These are phyloP conservation scores for Drosophila kohkoa DNA, from an alignment of 1,140 invertebrate species.

Conservation along the genomic window DNA sequence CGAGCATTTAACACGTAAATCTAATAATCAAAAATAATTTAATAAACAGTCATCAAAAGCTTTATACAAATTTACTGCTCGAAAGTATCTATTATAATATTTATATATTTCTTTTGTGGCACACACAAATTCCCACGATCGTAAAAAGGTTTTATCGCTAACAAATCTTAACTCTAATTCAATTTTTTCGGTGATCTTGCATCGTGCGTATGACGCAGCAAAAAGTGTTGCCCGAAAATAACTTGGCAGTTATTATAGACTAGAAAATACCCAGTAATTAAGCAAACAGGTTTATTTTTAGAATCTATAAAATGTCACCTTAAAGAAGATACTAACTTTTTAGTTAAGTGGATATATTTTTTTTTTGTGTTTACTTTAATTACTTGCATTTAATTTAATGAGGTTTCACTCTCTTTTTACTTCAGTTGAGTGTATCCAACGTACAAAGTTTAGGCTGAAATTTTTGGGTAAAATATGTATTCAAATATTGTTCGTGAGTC, in stretches of 20 bases:
- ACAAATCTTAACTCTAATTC: constrained; percentile 4
- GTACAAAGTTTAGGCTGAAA: background rate
- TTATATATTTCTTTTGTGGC: background rate
- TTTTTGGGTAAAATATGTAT: background rate
- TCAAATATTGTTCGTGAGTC: constrained; percentile 1
- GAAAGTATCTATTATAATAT: background rate
- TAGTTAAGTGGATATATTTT: background rate
- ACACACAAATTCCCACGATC: constrained; percentile 44
- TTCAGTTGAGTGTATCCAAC: too few relatives aligned
- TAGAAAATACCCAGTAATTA: constrained; percentile 16
- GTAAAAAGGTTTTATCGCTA: constrained; percentile 17
- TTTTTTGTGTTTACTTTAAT: background rate
- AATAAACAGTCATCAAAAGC: constrained; percentile 1
- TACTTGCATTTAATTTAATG: background rate
- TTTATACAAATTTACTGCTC: background rate
- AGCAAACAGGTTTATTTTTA: too few relatives aligned
- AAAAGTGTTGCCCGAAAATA: background rate
- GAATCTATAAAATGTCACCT: too few relatives aligned
- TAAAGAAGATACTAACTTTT: background rate
- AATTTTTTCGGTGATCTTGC: background rate
- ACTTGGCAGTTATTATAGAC: background rate
- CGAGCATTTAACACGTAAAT: background rate
- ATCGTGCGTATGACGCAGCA: constrained; percentile 53
- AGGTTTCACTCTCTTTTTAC: too few relatives aligned
- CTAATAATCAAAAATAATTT: background rate